A percentile compares a stretch with the other conserved stretches of the same genome.
Conservation (phyloP, 2,113 vertebrate genomes). For the Phylloscopus whistleri region DNA sequence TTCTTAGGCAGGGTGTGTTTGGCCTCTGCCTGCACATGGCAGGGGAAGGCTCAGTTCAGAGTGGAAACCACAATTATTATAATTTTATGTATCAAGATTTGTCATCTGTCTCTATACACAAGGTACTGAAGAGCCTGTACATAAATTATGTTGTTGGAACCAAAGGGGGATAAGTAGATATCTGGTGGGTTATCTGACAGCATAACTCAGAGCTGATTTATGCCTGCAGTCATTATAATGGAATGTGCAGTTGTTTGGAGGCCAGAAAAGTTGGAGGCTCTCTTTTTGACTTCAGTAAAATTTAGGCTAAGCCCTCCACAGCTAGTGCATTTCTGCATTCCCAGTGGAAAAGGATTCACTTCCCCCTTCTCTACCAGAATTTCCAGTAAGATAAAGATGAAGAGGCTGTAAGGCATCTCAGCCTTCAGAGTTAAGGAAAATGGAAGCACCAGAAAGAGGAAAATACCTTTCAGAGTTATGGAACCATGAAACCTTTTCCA, state of each 20-base stretch:
- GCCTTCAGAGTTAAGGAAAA: background rate
- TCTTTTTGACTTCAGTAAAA: conserved; percentile 9
- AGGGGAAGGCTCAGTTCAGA: rapidly evolving
- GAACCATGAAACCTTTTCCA: background rate
- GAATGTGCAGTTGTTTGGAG: conserved; percentile 31
- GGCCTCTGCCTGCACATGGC: background rate
- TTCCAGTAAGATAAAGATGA: background rate
- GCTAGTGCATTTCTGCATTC: background rate
- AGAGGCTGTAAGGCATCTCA: background rate
- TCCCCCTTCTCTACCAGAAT: background rate
- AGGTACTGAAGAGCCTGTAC: background rate
- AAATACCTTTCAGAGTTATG: conserved; percentile 5
- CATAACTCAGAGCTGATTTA: conserved; percentile 21
- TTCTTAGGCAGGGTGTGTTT: conserved; percentile 3
- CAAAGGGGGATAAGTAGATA: background rate
- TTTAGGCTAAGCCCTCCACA: background rate
- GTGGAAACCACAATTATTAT: background rate
- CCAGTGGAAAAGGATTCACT: background rate
- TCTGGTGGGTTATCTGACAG: conserved; percentile 15
- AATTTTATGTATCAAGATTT: conserved; percentile 27
- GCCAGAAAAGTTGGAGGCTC: background rate
- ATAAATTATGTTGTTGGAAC: conserved; percentile 5
- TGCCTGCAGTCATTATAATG: conserved; percentile 4
- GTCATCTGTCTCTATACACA: background rate
- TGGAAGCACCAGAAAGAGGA: background rate